Evolutionary conservation across 2,113 vertebrate species (phyloP).

Genomic region (Micromys minutus): DNA sequence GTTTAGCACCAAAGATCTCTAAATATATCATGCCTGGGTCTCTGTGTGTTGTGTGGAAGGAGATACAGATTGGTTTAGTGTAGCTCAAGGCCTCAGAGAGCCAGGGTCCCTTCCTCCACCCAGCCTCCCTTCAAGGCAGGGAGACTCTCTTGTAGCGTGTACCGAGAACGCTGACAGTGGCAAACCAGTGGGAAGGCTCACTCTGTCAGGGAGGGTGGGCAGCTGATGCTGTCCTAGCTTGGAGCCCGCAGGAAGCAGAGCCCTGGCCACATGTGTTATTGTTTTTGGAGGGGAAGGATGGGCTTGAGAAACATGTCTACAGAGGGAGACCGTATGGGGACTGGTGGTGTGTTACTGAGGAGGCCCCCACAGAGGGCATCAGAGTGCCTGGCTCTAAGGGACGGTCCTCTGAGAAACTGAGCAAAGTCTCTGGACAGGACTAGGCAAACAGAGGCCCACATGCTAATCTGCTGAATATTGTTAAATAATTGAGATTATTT

Average conservation of each 20-base stretch:
- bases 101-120: not conserved
- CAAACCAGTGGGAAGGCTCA: not conserved
- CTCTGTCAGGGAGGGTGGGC: not conserved
- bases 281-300: not conserved
- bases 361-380: not conserved
- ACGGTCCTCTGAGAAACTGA: not conserved
- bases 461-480: not conserved
- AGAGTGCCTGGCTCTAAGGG: not conserved
- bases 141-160: not conserved
- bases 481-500: no score
- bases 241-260: not conserved
- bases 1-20: conserved; percentile 14
- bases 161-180: not conserved
- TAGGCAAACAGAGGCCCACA: not conserved
- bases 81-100: no score
- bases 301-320: no score
- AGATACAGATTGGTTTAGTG: not conserved
- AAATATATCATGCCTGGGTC: not conserved
- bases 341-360: not conserved
- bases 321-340: not conserved
- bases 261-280: not conserved
- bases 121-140: not conserved
- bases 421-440: no score
- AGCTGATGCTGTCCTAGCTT: not conserved
- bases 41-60: not conserved